Evolutionary conservation across 2,113 vertebrate species (phyloP), one percentile per base, ranked within the genome.

Genomic region (Etheostoma cragini): DNA sequence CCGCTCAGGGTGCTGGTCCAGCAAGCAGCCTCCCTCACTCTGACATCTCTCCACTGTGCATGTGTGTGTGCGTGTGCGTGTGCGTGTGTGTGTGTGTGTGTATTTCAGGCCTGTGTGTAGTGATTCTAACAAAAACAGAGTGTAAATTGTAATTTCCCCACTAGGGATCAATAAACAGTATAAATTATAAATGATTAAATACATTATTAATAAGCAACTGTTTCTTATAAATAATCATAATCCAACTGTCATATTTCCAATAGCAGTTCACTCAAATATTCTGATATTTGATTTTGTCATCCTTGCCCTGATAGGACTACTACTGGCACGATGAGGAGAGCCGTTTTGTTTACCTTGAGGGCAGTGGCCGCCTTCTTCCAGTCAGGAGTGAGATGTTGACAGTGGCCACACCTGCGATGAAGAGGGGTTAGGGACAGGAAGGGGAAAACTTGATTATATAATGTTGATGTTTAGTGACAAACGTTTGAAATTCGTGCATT

Each of bases 301-400:
- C 3, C 1, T 5, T 33, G 71, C 21, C 42, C 26, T 35, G 17
- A 14, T 3, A 30, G 45, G 3, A 58, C 45, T 50, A 10, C 4
- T n/a, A 4, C 14, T 8, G 10, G 16, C 3, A 49, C 70, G 17
- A 30, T 30, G 7, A 19, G 6, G 1, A 5, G 0, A 52, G 57
- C 8, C 2, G 1, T 50, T 30, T 2, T 84, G 93, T 91, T 96
- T 92, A 99, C 98, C 96, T 99, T 99, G 77, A 99, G 94, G 19
- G 97, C 97, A 5, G 96, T 96, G 26, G 98, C 98, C 22, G 95
- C 97, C 88, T 99, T 99, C 91, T 98, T 99, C 98, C 98, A 99
- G 4, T 99, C 97, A 7, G 97, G 94, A 21, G 94, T 95, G 42
- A 99, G 89, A 69, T 80, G 96, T 50, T 96, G 95, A 91, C 98